Evolutionary conservation across 2,888 invertebrate species (phyloP).

Genomic region (Lithophane leautieri): DNA sequence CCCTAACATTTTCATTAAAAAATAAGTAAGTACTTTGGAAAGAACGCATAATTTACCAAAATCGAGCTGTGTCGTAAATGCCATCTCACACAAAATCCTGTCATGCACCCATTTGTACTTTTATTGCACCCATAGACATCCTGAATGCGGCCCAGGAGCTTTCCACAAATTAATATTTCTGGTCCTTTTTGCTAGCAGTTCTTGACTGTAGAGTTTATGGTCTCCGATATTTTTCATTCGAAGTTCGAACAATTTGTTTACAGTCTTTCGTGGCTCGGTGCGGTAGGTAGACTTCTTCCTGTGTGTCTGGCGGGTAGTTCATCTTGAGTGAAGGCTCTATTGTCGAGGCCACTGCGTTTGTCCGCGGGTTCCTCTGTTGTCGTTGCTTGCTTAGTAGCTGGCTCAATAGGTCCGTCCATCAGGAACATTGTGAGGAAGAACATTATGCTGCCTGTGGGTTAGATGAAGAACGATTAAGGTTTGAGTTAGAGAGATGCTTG

Average conservation of each 20-base stretch:
- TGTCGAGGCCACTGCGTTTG: constrained; percentile 86
- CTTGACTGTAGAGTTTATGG: constrained; percentile 35
- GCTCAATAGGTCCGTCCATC: constrained; percentile 92
- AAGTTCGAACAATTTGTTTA: constrained; percentile 41
- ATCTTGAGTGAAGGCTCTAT: constrained; percentile 89
- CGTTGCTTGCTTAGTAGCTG: constrained; percentile 34
- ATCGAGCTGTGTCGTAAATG: constrained; percentile 9
- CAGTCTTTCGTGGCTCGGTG: constrained; percentile 72
- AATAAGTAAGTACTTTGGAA: constrained; percentile 44
- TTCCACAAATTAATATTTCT: constrained; percentile 22
- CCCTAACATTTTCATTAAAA: neutral
- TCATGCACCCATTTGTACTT: constrained; percentile 50
- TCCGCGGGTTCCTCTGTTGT: constrained; percentile 52
- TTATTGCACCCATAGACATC: constrained; percentile 51
- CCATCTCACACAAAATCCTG: constrained; percentile 28
- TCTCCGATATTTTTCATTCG: constrained; percentile 17
- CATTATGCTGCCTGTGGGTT: constrained; percentile 93
- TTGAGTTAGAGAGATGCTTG: neutral
- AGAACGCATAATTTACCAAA: constrained; percentile 25
- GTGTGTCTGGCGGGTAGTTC: constrained; percentile 75
- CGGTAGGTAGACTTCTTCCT: constrained; percentile 63
- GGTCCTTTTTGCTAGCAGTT: constrained; percentile 36
- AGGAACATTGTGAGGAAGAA: constrained; percentile 95
- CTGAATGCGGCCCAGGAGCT: constrained; percentile 35
- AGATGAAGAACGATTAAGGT: constrained; percentile 4